Evolutionary conservation across 2,888 invertebrate genomes (phyloP).

Genomic region (Drosophila peninsularis): DNA sequence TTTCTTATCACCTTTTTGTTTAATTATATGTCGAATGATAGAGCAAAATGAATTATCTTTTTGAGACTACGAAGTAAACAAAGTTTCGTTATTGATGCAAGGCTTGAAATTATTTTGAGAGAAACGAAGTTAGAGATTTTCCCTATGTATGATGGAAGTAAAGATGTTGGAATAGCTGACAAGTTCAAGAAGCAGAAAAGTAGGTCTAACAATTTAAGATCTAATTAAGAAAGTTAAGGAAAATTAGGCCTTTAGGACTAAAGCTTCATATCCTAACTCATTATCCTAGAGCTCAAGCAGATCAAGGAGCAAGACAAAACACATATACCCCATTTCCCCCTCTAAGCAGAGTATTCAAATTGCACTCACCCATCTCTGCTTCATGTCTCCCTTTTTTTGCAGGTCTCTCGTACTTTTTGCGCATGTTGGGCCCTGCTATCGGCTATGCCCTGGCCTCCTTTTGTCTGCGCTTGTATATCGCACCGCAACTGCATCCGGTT

Average conservation of each 20-base stretch:
- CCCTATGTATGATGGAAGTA: too few species aligned
- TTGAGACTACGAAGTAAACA: neutral
- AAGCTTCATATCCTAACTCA: too few species aligned
- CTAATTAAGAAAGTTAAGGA: too few species aligned
- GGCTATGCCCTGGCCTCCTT: slow-evolving; percentile 89
- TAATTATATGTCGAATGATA: neutral
- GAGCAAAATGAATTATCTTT: slow-evolving; percentile 4
- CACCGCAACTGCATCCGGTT: slow-evolving; percentile 88
- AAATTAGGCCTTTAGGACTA: too few species aligned
- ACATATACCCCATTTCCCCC: neutral
- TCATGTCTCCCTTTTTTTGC: neutral
- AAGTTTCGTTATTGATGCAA: neutral
- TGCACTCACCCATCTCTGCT: neutral
- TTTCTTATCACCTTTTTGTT: neutral
- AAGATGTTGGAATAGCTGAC: neutral
- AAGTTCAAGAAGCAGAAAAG: neutral
- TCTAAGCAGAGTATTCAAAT: neutral
- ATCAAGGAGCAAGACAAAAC: too few species aligned
- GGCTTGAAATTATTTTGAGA: neutral
- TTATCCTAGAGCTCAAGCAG: too few species aligned
- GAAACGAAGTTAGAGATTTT: too few species aligned
- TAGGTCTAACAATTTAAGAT: too few species aligned
- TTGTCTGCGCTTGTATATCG: slow-evolving; percentile 88
- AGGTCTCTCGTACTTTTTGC: slow-evolving; percentile 88
- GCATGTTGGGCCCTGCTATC: slow-evolving; percentile 89